Base-by-base conservation (phyloP, 2,888 invertebrate genomes). In the Asteroscopus sphinx region DNA sequence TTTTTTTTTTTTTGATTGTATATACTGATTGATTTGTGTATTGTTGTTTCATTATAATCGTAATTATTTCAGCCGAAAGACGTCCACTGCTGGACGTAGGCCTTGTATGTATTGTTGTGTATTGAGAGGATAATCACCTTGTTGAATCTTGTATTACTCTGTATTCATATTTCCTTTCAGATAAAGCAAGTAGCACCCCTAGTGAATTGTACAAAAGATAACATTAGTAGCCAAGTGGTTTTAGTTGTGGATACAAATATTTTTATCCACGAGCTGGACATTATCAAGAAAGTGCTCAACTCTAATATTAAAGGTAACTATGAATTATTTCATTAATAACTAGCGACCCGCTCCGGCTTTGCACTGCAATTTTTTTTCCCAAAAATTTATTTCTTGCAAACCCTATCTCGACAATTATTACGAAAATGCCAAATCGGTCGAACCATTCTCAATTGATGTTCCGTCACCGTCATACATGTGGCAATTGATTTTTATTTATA, bases 231-330 rank as follows among this genome's bases (percentile, higher is more conserved):
- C 52, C 75, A 88, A 55, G 70, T 93, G 16, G 86, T 92, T 25
- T 76, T 94, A 68, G 92, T 94, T 51, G 91, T 94, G 25, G 94
- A 94, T 58, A 94, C 94, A 11, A 94, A 94, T 71, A 89, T 94
- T 75, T 94, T 94, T 72, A 92, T 94, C 76, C 91, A 92, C 45
- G 91, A 94, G 51, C 70, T 94, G 56, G 87, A 92, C 77, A 83
- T 90, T 25, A 90, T 93, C 28, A 92, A 90, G 69, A 86, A 86
- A 79, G 88, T 92, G 11, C 80, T 93, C 33, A 91, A 90, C 73
- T 93, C 92, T 47, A 91, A 90, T 70, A 88, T 94, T 62, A 90
- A 89, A 88, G 94, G 94, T 94, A 77, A 75, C 49, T 51, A 42
- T 39, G 0, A 2, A 1, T 16, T 53, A 15, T 35, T 11, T 3